phyloP scores from a whole-genome alignment of 2,888 invertebrate species.

The Spilosoma lubricipeda region DNA sequence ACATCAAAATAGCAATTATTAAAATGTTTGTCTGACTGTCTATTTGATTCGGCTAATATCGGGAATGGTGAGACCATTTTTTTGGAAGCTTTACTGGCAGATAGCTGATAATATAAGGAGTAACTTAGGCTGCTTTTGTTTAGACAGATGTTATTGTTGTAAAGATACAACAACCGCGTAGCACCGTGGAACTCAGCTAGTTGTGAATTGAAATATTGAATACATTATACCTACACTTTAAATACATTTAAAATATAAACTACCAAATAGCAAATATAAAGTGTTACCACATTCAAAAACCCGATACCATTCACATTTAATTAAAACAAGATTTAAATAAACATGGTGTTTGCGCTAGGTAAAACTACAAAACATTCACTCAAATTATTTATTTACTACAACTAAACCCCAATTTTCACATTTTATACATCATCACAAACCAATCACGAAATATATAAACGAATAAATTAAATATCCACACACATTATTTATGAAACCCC shows the following conservation, averaged over 20 bases:
- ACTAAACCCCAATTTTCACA: slow-evolving; percentile 43
- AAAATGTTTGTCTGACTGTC: too few relatives aligned
- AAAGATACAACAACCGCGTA: too few relatives aligned
- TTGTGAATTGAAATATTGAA: too few relatives aligned
- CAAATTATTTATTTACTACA: slow-evolving; percentile 38
- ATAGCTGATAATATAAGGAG: too few relatives aligned
- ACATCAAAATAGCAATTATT: too few relatives aligned
- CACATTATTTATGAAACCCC: slow-evolving; percentile 52
- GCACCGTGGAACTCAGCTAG: too few relatives aligned
- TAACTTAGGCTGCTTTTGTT: too few relatives aligned
- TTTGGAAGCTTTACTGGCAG: too few relatives aligned
- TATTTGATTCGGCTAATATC: too few relatives aligned
- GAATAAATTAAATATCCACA: slow-evolving; percentile 58
- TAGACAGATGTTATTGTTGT: too few relatives aligned
- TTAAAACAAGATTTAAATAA: slow-evolving; percentile 24
- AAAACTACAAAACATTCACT: slow-evolving; percentile 35
- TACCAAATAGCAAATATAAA: background rate
- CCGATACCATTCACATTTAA: background rate
- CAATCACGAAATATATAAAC: slow-evolving; percentile 54
- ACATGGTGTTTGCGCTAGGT: slow-evolving; percentile 21
- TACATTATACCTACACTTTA: background rate
- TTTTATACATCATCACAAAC: slow-evolving; percentile 49
- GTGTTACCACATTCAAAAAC: background rate
- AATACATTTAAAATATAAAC: background rate
- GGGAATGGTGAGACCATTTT: too few relatives aligned